phyloP scores from a whole-genome alignment of 2,888 invertebrate species.

The Polyommatus iphigenia region DNA sequence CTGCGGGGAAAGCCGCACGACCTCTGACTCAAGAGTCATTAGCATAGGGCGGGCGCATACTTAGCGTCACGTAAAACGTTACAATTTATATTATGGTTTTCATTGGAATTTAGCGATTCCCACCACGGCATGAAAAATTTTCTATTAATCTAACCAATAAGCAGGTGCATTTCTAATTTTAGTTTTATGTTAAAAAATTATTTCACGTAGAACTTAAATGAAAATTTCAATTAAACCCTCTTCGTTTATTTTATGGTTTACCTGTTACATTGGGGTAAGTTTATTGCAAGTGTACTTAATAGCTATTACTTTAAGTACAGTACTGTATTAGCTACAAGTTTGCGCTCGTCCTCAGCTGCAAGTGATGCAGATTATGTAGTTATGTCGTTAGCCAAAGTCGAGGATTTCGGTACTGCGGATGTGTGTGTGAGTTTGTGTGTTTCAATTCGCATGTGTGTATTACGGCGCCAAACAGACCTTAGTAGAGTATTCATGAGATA shows the following conservation, averaged over 20 bases:
- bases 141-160: no score
- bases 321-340: background rate
- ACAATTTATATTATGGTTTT: no score
- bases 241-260: no score
- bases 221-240: no score
- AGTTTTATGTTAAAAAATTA: no score
- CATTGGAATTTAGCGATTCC: no score
- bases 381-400: background rate
- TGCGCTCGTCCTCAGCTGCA: background rate
- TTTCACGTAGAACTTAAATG: no score
- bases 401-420: background rate
- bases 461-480: background rate
- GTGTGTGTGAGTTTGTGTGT: background rate
- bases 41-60: background rate
- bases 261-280: no score
- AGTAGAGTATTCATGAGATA: background rate
- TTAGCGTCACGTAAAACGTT: background rate
- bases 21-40: constrained; percentile 32
- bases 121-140: no score
- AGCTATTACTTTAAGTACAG: no score
- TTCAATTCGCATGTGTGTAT: background rate
- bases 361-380: background rate
- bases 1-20: constrained; percentile 37
- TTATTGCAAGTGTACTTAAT: no score
- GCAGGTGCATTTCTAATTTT: no score